Evolutionary conservation across 2,113 vertebrate genomes (phyloP).

Genomic region (Aldabrachelys gigantea): DNA sequence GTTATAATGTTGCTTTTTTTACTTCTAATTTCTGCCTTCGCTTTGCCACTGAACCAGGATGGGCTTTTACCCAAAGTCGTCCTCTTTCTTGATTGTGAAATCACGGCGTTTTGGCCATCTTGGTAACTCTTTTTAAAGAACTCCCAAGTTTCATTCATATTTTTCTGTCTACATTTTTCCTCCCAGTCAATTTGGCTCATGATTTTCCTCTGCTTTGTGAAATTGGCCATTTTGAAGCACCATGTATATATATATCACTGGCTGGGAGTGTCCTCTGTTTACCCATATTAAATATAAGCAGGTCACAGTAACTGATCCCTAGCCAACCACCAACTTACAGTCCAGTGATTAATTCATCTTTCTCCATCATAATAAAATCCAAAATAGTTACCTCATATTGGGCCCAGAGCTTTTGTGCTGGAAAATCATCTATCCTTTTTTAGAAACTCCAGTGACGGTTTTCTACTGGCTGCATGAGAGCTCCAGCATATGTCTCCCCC

Average conservation of each 20-base stretch:
- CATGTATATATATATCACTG: neutral
- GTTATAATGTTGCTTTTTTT: neutral
- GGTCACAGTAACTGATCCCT: neutral
- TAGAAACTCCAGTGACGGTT: neutral
- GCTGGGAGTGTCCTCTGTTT: neutral
- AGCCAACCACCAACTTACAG: neutral
- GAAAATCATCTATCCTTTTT: neutral
- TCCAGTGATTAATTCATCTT: neutral
- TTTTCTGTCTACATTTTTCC: neutral
- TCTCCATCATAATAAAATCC: neutral
- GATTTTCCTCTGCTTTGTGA: neutral
- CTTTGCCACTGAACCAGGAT: neutral
- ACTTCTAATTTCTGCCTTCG: neutral
- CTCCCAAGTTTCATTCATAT: neutral
- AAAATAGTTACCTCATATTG: neutral
- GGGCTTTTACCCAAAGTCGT: neutral
- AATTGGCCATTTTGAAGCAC: neutral
- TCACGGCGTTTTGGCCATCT: neutral
- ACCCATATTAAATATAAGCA: neutral
- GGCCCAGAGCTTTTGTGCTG: neutral
- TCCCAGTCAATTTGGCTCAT: neutral
- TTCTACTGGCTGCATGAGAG: neutral
- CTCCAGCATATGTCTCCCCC: neutral
- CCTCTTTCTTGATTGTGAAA: neutral
- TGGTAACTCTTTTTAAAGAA: neutral